Evolutionary conservation across 2,113 vertebrate species (phyloP).

Genomic region (Psammodynastes pulverulentus): DNA sequence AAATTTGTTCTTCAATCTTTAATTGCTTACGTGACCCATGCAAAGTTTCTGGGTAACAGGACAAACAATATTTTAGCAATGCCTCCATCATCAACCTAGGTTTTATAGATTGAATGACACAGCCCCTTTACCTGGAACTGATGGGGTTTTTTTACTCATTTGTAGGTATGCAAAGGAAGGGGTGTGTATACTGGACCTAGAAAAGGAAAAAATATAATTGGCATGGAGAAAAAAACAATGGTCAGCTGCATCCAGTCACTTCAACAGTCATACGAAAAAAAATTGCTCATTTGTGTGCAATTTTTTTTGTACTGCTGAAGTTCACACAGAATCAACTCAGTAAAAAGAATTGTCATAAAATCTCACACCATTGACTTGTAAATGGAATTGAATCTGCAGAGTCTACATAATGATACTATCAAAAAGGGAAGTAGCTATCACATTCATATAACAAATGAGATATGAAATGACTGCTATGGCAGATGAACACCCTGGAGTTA

Average conservation of each 20-base stretch:
- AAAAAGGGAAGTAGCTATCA: slow-evolving; percentile 67
- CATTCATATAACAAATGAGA: slow-evolving; percentile 76
- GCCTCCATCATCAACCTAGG: neutral
- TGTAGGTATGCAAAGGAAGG: neutral
- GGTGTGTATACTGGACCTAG: rapidly evolving
- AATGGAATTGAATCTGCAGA: slow-evolving; percentile 76
- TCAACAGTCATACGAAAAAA: rapidly evolving
- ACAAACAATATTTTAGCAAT: neutral
- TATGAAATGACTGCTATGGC: slow-evolving; percentile 70
- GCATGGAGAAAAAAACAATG: slow-evolving; percentile 10
- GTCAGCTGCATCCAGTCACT: slow-evolving; percentile 2
- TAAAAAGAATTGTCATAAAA: slow-evolving; percentile 74
- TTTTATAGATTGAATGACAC: neutral
- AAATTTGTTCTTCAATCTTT: neutral
- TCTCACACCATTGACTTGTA: slow-evolving; percentile 80
- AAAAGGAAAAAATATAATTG: neutral
- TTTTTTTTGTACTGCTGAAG: slow-evolving; percentile 17
- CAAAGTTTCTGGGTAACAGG: neutral
- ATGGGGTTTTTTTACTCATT: neutral
- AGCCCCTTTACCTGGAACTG: neutral
- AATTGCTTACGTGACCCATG: neutral
- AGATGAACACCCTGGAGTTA: slow-evolving; percentile 76
- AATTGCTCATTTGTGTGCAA: neutral
- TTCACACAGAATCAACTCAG: slow-evolving; percentile 67
- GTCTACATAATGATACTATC: slow-evolving; percentile 75